phyloP scores from a whole-genome alignment of 2,888 invertebrate species.

The Galerucella calmariensis region DNA sequence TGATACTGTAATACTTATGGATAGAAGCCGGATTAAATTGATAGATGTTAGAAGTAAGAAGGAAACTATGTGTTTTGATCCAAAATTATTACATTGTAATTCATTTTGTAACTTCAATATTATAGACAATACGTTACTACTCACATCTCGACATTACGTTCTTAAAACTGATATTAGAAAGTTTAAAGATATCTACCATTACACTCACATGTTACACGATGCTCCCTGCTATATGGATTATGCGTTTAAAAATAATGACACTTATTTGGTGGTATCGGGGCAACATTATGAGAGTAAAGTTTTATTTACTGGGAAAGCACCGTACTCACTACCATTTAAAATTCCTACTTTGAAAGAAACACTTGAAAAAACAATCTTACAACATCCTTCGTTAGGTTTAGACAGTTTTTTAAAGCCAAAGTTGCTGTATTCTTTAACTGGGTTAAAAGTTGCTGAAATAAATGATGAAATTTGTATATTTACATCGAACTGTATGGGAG shows the following conservation, averaged over 20 bases:
- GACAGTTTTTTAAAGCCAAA: slow-evolving; percentile 41
- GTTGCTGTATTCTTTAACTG: slow-evolving; percentile 45
- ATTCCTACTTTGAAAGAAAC: slow-evolving; percentile 48
- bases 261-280: slow-evolving; percentile 47
- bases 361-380: slow-evolving; percentile 42
- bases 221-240: slow-evolving; percentile 51
- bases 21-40: slow-evolving; percentile 42
- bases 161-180: slow-evolving; percentile 48
- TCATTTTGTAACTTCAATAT: slow-evolving; percentile 46
- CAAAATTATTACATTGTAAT: slow-evolving; percentile 49
- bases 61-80: slow-evolving; percentile 42
- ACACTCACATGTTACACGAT: slow-evolving; percentile 46
- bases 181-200: slow-evolving; percentile 39
- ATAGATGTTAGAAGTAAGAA: slow-evolving; percentile 42
- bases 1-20: slow-evolving; percentile 43
- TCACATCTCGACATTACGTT: slow-evolving; percentile 48
- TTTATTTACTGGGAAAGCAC: slow-evolving; percentile 48
- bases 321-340: slow-evolving; percentile 49
- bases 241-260: slow-evolving; percentile 36
- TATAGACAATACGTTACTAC: slow-evolving; percentile 39
- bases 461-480: slow-evolving; percentile 45
- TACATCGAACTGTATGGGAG: slow-evolving; percentile 49
- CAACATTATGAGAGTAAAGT: slow-evolving; percentile 47
- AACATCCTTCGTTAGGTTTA: slow-evolving; percentile 43
- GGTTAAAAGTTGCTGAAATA: slow-evolving; percentile 48